Evolutionary conservation across 2,113 vertebrate genomes (phyloP).

Genomic region (Crotophaga sulcirostris): DNA sequence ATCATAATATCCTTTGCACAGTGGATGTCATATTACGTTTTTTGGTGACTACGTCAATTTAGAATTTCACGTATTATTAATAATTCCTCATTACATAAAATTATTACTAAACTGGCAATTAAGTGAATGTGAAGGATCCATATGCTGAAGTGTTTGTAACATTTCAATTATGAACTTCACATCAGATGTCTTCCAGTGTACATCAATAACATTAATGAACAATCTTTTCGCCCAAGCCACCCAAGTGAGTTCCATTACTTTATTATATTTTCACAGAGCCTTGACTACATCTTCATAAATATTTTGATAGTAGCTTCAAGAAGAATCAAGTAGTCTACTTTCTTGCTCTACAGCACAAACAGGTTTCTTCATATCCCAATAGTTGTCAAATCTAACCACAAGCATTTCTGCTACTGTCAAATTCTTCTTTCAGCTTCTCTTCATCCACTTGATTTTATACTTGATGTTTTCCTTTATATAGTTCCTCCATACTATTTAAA

Average conservation of each 20-base stretch:
- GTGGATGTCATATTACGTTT: conserved; percentile 76
- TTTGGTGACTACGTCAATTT: conserved; percentile 80
- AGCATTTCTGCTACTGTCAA: background rate
- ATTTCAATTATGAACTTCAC: conserved; percentile 81
- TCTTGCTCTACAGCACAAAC: background rate
- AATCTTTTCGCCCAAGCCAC: conserved; percentile 68
- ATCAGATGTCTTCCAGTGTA: conserved; percentile 73
- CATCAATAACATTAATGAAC: conserved; percentile 72
- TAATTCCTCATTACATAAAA: conserved; percentile 84
- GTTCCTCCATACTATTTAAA: background rate
- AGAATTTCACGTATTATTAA: conserved; percentile 81
- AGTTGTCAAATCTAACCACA: background rate
- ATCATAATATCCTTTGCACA: conserved; percentile 59
- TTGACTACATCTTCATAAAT: conserved; percentile 38
- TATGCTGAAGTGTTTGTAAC: conserved; percentile 81
- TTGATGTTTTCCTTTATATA: background rate
- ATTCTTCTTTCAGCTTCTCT: background rate
- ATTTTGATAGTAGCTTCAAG: conserved; percentile 10
- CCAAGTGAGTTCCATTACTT: conserved; percentile 40
- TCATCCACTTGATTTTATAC: background rate
- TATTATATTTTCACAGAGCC: conserved; percentile 16
- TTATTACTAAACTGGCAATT: conserved; percentile 86
- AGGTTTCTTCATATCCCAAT: background rate
- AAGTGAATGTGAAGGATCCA: conserved; percentile 83
- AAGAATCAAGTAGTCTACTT: background rate